phyloP scores from a whole-genome alignment of 2,113 vertebrate species.

The Thalassoma bifasciatum region DNA sequence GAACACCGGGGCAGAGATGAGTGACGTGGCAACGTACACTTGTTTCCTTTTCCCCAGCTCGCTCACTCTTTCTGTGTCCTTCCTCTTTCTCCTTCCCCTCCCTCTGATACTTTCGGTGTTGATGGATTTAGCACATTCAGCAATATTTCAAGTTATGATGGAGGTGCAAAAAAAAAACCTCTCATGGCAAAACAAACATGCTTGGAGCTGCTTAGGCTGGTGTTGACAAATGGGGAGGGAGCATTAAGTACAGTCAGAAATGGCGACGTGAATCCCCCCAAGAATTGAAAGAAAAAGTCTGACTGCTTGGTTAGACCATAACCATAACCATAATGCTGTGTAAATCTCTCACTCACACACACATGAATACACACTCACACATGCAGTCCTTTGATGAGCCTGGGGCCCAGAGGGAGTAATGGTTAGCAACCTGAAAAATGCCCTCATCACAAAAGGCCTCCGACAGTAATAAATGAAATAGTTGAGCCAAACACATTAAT shows the following conservation, averaged over 20 bases:
- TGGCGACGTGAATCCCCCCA: constrained; percentile 64
- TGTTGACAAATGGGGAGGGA: constrained; percentile 73
- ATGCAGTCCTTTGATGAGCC: constrained; percentile 60
- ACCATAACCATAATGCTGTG: constrained; percentile 59
- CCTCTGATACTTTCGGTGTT: constrained; percentile 55
- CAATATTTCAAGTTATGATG: constrained; percentile 73
- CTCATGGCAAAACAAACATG: constrained; percentile 71
- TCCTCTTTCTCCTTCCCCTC: constrained; percentile 7
- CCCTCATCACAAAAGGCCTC: constrained; percentile 78
- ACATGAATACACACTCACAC: constrained; percentile 35
- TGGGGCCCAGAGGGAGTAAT: constrained; percentile 72
- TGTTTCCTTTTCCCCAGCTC: neutral
- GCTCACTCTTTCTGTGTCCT: constrained; percentile 2
- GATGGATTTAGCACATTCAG: constrained; percentile 64
- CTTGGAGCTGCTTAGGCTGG: constrained; percentile 66
- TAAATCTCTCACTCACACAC: constrained; percentile 16
- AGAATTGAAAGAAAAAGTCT: constrained; percentile 51
- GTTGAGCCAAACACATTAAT: constrained; percentile 76
- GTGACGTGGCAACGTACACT: constrained; percentile 14
- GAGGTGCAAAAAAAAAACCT: constrained; percentile 55
- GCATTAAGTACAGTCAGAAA: constrained; percentile 69
- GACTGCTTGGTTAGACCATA: constrained; percentile 67
- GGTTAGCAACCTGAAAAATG: constrained; percentile 82
- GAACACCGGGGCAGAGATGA: constrained; percentile 37
- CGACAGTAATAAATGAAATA: constrained; percentile 80